phyloP scores from a whole-genome alignment of 1,140 invertebrate genomes.

The Drosophila pachea region DNA sequence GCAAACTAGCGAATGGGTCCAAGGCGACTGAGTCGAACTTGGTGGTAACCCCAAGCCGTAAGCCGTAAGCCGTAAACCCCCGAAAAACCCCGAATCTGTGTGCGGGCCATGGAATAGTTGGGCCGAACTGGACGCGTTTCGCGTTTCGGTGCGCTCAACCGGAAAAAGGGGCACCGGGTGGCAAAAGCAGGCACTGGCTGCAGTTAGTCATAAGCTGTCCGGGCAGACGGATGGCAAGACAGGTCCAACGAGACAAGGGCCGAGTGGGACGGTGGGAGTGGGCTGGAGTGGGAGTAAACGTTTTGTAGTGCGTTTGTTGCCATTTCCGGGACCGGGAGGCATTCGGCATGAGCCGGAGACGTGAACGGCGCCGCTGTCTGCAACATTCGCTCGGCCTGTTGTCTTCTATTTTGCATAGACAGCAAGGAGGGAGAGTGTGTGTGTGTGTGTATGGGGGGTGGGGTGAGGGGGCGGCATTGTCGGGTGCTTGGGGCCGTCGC shows the following conservation, averaged over 20 bases:
- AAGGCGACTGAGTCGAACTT: background rate
- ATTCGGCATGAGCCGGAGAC: constrained; percentile 3
- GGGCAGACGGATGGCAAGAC: constrained; percentile 9
- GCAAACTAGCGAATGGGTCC: constrained; percentile 11
- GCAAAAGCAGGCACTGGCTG: constrained; percentile 22
- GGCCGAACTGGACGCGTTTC: constrained; percentile 10
- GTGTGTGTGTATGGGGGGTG: too few species aligned
- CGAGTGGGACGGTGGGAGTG: background rate
- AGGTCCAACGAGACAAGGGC: background rate
- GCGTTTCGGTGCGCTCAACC: constrained; percentile 61
- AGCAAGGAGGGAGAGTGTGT: constrained; percentile 7
- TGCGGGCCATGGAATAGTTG: constrained; percentile 8
- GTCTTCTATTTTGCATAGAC: constrained; percentile 72
- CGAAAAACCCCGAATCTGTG: background rate
- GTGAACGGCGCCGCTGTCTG: constrained; percentile 35
- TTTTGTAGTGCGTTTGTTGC: constrained; percentile 69
- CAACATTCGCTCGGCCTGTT: constrained; percentile 39
- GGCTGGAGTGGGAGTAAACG: constrained; percentile 33
- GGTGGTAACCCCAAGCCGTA: background rate
- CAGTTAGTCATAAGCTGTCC: constrained; percentile 54
- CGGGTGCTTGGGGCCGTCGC: constrained; percentile 56
- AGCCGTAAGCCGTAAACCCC: background rate
- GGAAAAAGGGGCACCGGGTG: constrained; percentile 49
- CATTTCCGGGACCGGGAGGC: constrained; percentile 51
- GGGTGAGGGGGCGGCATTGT: background rate